phyloP scores from a whole-genome alignment of 2,113 vertebrate species.

The Oreochromis spilurus region DNA sequence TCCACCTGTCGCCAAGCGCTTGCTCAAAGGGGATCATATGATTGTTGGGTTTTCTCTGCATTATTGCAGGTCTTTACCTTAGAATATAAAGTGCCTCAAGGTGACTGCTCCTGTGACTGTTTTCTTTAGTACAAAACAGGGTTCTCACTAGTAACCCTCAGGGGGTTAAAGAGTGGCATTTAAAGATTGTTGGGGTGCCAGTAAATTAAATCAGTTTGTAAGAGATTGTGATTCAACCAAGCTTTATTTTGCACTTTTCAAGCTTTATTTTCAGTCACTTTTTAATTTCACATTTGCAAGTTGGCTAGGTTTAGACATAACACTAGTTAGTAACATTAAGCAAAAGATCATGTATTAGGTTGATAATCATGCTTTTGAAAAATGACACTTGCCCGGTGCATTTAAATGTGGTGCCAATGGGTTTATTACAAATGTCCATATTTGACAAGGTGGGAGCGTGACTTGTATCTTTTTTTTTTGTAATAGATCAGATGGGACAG shows the following conservation, averaged over 20 bases:
- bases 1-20: not conserved
- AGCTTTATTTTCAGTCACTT: not conserved
- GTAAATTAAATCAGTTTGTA: not conserved
- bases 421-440: not conserved
- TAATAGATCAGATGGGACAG: not conserved
- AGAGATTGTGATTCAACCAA: not conserved
- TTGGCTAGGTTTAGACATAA: not conserved
- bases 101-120: not conserved
- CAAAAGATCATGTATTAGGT: not conserved
- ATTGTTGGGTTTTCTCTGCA: not conserved
- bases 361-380: not conserved
- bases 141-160: not conserved
- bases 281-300: not conserved
- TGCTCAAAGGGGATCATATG: not conserved
- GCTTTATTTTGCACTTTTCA: not conserved
- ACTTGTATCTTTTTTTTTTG: not conserved
- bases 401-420: not conserved
- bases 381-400: not conserved
- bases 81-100: not conserved
- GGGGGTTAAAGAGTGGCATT: not conserved
- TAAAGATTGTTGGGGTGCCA: not conserved
- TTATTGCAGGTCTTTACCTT: not conserved
- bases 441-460: not conserved
- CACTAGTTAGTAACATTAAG: not conserved
- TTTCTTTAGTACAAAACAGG: not conserved